These are phyloP conservation scores for Eudorcas thomsonii DNA, from an alignment of 2,113 vertebrate species.

Conservation along the genomic window DNA sequence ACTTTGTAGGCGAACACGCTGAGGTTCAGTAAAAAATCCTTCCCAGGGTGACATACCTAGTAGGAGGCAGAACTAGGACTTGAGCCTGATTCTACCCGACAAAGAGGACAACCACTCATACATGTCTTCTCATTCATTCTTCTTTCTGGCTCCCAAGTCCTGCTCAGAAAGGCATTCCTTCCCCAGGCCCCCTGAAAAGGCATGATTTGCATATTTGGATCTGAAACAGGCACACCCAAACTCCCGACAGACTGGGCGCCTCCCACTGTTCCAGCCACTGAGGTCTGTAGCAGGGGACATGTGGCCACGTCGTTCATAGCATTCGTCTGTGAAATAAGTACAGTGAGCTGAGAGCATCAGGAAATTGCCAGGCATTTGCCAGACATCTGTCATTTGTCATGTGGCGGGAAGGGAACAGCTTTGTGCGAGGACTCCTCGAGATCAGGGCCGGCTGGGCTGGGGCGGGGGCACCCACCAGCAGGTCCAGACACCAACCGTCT, in stretches of 20 bases:
- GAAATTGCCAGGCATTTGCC: not conserved
- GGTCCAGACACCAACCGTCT: accelerated
- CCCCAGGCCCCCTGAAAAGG: not conserved
- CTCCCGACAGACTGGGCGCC: not conserved
- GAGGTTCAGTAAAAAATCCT: not conserved
- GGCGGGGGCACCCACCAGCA: not conserved
- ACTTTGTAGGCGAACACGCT: not conserved
- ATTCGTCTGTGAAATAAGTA: not conserved
- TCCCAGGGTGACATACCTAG: too few relatives aligned
- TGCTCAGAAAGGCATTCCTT: not conserved
- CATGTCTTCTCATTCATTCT: not conserved
- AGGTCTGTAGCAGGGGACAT: not conserved
- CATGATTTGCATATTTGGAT: constrained; percentile 19
- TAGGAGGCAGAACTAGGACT: not conserved
- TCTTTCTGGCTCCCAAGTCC: not conserved
- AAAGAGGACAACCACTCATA: accelerated
- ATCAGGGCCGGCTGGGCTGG: not conserved
- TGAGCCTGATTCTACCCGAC: not conserved
- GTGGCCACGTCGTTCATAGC: not conserved
- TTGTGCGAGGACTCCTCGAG: not conserved
- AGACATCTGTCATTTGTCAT: constrained; percentile 22
- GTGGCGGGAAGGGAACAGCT: not conserved
- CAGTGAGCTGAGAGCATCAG: not conserved
- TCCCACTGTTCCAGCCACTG: not conserved
- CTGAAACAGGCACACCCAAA: not conserved